Conservation (phyloP, 2,113 vertebrate species). For the Donacobius atricapilla region DNA sequence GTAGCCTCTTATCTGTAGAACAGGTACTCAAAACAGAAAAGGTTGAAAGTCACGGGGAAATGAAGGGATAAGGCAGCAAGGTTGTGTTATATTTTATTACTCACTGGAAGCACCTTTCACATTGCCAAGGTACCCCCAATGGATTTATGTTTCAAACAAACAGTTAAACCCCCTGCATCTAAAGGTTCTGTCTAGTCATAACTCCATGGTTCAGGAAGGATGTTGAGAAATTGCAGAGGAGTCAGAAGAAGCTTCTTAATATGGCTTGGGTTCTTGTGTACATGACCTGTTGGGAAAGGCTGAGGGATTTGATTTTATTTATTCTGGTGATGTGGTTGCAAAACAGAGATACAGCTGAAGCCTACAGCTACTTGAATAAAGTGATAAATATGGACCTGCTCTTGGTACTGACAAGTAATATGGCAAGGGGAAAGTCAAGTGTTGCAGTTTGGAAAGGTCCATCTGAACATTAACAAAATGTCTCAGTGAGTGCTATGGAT, state of each 20-base stretch:
- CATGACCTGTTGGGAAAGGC: background rate
- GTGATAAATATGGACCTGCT: background rate
- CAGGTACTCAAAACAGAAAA: background rate
- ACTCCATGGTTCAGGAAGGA: background rate
- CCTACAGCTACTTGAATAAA: background rate
- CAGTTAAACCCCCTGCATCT: background rate
- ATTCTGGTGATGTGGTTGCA: background rate
- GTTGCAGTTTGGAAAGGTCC: background rate
- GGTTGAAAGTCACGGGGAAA: background rate
- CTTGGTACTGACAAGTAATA: background rate
- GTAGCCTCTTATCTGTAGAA: background rate
- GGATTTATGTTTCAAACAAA: background rate
- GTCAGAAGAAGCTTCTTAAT: background rate
- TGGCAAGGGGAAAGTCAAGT: background rate
- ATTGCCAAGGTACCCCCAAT: background rate
- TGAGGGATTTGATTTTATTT: background rate
- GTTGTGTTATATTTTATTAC: background rate
- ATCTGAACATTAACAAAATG: background rate
- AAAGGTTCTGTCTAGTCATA: background rate
- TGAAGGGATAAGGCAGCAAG: background rate
- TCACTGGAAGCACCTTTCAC: background rate
- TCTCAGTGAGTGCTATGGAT: background rate
- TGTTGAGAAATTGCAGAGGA: background rate
- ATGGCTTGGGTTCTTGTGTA: background rate
- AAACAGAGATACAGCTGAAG: background rate